Conservation (phyloP, 1,140 invertebrate genomes). For the Saccostrea glomerata region DNA sequence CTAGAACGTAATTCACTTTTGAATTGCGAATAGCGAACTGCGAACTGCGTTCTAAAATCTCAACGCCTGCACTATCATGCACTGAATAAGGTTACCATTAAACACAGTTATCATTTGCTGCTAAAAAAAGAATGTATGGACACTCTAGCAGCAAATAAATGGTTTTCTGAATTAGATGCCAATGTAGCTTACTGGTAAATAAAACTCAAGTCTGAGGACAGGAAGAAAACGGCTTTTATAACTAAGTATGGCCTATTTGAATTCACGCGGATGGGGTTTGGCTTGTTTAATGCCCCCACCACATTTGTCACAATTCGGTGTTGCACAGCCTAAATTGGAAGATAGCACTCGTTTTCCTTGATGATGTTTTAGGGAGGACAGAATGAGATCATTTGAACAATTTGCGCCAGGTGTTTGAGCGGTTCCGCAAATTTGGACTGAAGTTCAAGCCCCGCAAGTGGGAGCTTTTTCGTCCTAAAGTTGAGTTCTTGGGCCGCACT, state of each 20-base stretch:
- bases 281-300: no score
- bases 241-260: background rate
- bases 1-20: no score
- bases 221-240: background rate
- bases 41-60: no score
- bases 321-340: no score
- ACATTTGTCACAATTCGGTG: no score
- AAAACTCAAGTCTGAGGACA: background rate
- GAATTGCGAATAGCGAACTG: no score
- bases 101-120: constrained; percentile 37
- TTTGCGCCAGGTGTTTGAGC: background rate
- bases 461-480: no score
- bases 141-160: constrained; percentile 44
- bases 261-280: no score
- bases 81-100: constrained; percentile 16
- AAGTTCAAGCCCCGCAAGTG: background rate
- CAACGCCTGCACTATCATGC: no score
- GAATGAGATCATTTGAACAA: background rate
- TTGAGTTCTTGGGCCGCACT: no score
- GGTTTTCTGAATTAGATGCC: constrained; percentile 51
- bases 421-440: background rate
- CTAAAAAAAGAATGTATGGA: constrained; percentile 50
- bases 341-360: background rate
- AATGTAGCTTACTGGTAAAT: constrained; percentile 44
- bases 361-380: background rate